These are phyloP conservation scores for Glareola pratincola DNA, from an alignment of 2,113 vertebrate species.

Conservation along the genomic window DNA sequence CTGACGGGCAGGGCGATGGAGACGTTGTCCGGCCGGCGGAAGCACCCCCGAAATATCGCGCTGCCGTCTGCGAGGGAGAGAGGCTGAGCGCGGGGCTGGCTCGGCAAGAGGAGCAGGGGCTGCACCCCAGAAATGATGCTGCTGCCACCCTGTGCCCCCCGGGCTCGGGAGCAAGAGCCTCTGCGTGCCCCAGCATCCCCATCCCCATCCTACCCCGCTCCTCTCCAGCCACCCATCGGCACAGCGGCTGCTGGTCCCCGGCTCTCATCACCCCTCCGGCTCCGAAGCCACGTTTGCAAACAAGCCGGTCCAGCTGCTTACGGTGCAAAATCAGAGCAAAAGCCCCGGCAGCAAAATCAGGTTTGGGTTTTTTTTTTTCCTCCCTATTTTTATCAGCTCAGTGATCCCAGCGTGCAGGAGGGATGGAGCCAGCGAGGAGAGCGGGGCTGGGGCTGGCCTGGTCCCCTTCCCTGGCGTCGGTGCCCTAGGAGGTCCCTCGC, in stretches of 20 bases:
- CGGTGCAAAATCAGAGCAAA: background rate
- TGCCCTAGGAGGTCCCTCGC: background rate
- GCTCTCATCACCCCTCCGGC: background rate
- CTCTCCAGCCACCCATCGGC: fast-evolving
- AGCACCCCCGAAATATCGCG: conserved; percentile 93
- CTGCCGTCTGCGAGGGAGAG: conserved; percentile 84
- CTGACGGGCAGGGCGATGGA: conserved; percentile 86
- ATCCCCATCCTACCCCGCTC: fast-evolving
- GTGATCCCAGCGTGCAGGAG: background rate
- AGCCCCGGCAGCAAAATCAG: background rate
- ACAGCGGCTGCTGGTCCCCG: background rate
- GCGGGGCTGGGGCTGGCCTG: no score
- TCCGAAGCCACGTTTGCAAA: background rate
- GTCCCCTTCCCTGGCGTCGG: fast-evolving
- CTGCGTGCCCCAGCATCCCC: fast-evolving
- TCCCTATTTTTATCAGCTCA: background rate
- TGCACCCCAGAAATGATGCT: background rate
- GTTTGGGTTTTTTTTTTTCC: background rate
- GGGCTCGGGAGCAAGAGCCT: background rate
- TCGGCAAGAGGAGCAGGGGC: background rate
- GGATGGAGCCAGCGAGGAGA: background rate
- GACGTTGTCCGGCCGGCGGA: conserved; percentile 85
- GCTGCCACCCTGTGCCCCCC: fast-evolving
- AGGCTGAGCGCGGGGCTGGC: background rate
- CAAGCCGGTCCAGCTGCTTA: background rate